phyloP scores from a whole-genome alignment of 2,888 invertebrate species.

The Cheiracanthium punctorium region DNA sequence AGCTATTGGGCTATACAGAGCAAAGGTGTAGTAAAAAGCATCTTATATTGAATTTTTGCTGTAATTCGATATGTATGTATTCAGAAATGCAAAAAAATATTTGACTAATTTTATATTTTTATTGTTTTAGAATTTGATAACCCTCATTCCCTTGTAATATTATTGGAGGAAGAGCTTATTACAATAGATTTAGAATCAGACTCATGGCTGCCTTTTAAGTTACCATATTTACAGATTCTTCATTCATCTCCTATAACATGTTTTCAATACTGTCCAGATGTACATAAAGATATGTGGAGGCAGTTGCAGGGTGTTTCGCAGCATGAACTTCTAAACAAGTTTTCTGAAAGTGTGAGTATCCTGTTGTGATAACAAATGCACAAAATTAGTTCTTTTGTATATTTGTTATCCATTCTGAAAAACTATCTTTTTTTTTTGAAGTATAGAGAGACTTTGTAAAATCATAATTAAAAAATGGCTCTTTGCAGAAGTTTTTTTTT shows the following conservation, averaged over 20 bases:
- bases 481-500: too few relatives aligned
- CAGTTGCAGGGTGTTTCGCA: conserved; percentile 76
- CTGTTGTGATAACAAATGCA: too few relatives aligned
- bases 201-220: conserved; percentile 88
- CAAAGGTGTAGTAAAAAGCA: too few relatives aligned
- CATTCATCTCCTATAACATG: conserved; percentile 91
- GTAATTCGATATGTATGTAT: too few relatives aligned
- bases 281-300: conserved; percentile 80
- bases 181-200: conserved; percentile 90
- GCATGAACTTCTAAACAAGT: conserved; percentile 65
- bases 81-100: too few relatives aligned
- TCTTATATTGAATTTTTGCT: too few relatives aligned
- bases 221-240: conserved; percentile 92
- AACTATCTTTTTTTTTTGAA: too few relatives aligned
- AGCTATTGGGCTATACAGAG: too few relatives aligned
- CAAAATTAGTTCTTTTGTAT: too few relatives aligned
- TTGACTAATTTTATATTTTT: neutral
- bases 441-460: too few relatives aligned
- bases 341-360: conserved; percentile 57
- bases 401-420: too few relatives aligned
- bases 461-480: too few relatives aligned
- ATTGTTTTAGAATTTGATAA: conserved; percentile 73
- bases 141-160: conserved; percentile 83
- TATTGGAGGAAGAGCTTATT: conserved; percentile 96
- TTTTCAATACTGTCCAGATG: conserved; percentile 83